Percentiles rank a stretch among this genome's conserved stretches.
Conservation (phyloP, 1,140 invertebrate genomes). For the Micrasema longulum region DNA sequence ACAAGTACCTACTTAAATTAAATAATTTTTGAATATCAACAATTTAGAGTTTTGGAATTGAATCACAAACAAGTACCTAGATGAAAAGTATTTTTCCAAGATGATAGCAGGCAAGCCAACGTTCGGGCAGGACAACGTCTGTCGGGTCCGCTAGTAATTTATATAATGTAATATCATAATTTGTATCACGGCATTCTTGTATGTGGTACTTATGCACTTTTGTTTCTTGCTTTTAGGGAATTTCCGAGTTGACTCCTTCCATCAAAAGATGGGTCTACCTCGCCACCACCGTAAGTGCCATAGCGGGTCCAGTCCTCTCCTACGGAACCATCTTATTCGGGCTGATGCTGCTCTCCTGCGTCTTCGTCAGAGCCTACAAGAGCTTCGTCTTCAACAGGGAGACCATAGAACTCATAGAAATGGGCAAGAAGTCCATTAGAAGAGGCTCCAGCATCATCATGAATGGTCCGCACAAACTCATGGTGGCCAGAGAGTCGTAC, state of each 20-base stretch:
- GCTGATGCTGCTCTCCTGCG: constrained; percentile 70
- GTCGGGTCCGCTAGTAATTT: too few relatives aligned
- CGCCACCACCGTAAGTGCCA: constrained; percentile 79
- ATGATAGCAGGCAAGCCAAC: too few relatives aligned
- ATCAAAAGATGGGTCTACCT: constrained; percentile 83
- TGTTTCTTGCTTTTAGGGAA: constrained; percentile 71
- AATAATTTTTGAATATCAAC: too few relatives aligned
- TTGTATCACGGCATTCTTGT: too few relatives aligned
- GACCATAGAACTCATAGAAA: constrained; percentile 79
- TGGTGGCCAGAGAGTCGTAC: constrained; percentile 73
- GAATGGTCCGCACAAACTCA: constrained; percentile 75
- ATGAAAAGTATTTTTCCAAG: too few relatives aligned
- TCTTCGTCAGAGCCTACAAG: constrained; percentile 80
- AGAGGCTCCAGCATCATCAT: constrained; percentile 78
- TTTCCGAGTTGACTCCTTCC: constrained; percentile 81
- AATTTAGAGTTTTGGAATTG: too few relatives aligned
- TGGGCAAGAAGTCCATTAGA: constrained; percentile 76
- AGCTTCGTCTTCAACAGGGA: constrained; percentile 78
- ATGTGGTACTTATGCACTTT: too few relatives aligned
- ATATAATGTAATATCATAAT: too few relatives aligned
- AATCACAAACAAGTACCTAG: too few relatives aligned
- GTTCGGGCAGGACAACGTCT: too few relatives aligned
- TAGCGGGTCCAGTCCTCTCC: constrained; percentile 74
- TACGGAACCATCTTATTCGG: constrained; percentile 80
- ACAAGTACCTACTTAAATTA: too few relatives aligned